Evolutionary conservation across 2,888 invertebrate genomes (phyloP).

Genomic region (Anagyrus pseudococci): DNA sequence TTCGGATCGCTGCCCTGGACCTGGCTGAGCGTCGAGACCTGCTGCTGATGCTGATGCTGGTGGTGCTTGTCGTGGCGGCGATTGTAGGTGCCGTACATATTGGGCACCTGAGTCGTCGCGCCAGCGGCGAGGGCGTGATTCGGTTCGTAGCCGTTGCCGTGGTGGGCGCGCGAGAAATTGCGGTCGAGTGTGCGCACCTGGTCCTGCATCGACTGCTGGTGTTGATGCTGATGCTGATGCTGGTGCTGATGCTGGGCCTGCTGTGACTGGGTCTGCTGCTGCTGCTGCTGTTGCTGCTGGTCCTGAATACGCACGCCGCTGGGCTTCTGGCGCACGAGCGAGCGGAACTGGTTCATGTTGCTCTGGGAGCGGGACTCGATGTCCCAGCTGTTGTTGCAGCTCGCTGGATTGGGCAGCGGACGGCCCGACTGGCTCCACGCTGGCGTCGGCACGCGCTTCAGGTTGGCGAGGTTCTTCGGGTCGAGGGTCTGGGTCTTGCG

Average conservation of each 20-base stretch:
- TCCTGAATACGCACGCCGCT: slow-evolving; percentile 56
- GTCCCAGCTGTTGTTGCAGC: slow-evolving; percentile 48
- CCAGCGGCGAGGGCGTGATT: slow-evolving; percentile 44
- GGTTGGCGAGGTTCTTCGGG: slow-evolving; percentile 57
- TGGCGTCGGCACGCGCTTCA: slow-evolving; percentile 57
- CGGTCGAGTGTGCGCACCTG: slow-evolving; percentile 58
- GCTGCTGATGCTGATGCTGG: slow-evolving; percentile 29
- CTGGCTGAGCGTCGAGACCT: slow-evolving; percentile 56
- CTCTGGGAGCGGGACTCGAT: slow-evolving; percentile 58
- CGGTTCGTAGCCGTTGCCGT: slow-evolving; percentile 28
- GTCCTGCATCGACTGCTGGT: slow-evolving; percentile 47
- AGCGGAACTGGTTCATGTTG: slow-evolving; percentile 66
- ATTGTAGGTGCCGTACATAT: slow-evolving; percentile 60
- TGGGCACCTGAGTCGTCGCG: slow-evolving; percentile 55
- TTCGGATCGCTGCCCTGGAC: slow-evolving; percentile 62
- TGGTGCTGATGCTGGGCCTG: slow-evolving; percentile 53
- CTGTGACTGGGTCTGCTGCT: slow-evolving; percentile 1
- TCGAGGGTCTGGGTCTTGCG: slow-evolving; percentile 60
- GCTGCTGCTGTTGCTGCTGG: slow-evolving; percentile 45
- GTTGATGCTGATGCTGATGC: slow-evolving; percentile 40
- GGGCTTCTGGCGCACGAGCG: slow-evolving; percentile 60
- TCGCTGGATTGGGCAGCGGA: slow-evolving; percentile 45
- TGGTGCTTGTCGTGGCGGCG: slow-evolving; percentile 53
- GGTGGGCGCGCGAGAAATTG: slow-evolving; percentile 54
- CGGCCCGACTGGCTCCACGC: slow-evolving; percentile 57